Conservation (phyloP, 2,797 vertebrate genomes). For the Sphaeramia orbicularis region DNA sequence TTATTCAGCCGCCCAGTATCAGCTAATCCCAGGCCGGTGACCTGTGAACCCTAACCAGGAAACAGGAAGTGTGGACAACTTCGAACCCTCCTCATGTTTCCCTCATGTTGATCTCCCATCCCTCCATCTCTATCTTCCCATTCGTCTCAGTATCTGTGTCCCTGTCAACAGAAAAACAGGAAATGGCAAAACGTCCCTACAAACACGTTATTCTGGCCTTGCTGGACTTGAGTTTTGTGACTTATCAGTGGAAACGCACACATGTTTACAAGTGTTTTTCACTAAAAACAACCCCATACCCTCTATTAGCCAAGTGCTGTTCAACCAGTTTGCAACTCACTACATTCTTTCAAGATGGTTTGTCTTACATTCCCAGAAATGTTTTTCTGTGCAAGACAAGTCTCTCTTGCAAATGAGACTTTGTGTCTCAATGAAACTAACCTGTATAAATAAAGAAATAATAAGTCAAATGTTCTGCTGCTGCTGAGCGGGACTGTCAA, state of each 20-base stretch:
- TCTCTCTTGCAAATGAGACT: no score
- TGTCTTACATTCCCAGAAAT: conserved; percentile 1
- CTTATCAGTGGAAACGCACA: not conserved
- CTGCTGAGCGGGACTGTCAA: no score
- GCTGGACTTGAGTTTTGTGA: not conserved
- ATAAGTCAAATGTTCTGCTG: no score
- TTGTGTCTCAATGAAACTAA: no score
- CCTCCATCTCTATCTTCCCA: conserved; percentile 12
- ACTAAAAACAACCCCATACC: no score
- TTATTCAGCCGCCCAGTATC: conserved; percentile 52
- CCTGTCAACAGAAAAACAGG: conserved; percentile 46
- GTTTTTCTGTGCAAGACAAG: no score
- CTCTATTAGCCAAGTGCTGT: not conserved
- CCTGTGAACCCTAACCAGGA: conserved; percentile 63
- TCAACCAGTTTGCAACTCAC: conserved; percentile 14
- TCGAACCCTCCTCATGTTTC: conserved; percentile 15
- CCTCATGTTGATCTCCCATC: not conserved
- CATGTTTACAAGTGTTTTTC: no score
- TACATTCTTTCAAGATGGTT: conserved; percentile 9
- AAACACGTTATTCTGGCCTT: not conserved
- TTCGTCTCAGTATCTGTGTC: not conserved
- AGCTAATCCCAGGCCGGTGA: conserved; percentile 62
- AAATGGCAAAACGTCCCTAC: conserved; percentile 47
- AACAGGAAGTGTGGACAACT: conserved; percentile 62
- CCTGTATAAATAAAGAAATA: no score